These are phyloP conservation scores for Colletes latitarsis DNA, from an alignment of 1,140 invertebrate genomes.

Conservation along the genomic window DNA sequence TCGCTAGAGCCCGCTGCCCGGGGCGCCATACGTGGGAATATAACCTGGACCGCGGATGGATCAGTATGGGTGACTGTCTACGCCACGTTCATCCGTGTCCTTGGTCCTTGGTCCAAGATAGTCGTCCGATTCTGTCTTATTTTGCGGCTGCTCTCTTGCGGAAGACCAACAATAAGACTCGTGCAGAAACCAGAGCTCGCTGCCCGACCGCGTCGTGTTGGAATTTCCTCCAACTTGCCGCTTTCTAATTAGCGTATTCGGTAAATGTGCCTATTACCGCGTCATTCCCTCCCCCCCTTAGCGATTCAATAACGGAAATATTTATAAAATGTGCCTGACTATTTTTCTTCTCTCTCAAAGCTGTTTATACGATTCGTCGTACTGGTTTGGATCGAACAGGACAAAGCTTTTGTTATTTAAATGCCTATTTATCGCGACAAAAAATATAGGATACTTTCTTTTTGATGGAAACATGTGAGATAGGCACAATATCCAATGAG, in stretches of 20 bases:
- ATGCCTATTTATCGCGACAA: too few relatives aligned
- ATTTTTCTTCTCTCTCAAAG: too few relatives aligned
- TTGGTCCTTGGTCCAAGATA: constrained; percentile 62
- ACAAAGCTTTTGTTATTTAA: too few relatives aligned
- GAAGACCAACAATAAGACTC: constrained; percentile 33
- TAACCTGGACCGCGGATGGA: constrained; percentile 59
- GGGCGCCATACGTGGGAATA: constrained; percentile 76
- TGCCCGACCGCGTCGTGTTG: constrained; percentile 11
- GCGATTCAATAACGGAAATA: too few relatives aligned
- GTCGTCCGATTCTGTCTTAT: constrained; percentile 61
- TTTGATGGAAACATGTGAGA: too few relatives aligned
- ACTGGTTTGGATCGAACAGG: too few relatives aligned
- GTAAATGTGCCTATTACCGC: too few relatives aligned
- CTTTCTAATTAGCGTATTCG: constrained; percentile 62
- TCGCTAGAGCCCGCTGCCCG: constrained; percentile 70
- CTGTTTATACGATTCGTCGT: too few relatives aligned
- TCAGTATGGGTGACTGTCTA: constrained; percentile 73
- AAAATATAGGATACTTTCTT: too few relatives aligned
- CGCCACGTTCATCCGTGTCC: constrained; percentile 64
- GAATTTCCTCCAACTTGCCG: constrained; percentile 50
- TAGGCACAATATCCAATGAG: too few relatives aligned
- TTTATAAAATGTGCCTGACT: too few relatives aligned
- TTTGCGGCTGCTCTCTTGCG: constrained; percentile 56
- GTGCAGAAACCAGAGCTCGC: constrained; percentile 52
- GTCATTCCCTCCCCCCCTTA: too few relatives aligned